Evolutionary conservation across 2,113 vertebrate genomes (phyloP).

Genomic region (Cercocebus atys): DNA sequence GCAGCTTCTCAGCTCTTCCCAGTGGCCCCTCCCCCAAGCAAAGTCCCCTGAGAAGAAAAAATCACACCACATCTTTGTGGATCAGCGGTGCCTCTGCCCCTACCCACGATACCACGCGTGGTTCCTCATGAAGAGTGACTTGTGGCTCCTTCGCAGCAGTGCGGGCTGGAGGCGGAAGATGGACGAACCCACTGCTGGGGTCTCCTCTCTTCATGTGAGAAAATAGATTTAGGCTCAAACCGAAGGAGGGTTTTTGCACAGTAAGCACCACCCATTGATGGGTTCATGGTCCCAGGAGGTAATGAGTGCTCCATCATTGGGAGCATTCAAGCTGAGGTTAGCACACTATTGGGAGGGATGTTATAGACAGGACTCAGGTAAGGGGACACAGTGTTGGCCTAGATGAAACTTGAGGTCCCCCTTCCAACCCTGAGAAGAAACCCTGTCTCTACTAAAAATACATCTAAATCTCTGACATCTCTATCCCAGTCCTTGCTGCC

Average conservation of each 20-base stretch:
- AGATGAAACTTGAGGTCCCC: background rate
- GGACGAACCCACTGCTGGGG: accelerated
- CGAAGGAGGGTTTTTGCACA: background rate
- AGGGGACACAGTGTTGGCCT: no score
- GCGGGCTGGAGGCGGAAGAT: background rate
- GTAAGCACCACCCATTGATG: background rate
- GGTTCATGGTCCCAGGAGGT: accelerated
- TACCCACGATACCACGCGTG: background rate
- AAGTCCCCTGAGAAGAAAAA: background rate
- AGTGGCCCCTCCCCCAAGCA: accelerated
- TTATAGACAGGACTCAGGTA: background rate
- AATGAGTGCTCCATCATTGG: background rate
- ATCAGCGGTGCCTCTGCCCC: background rate
- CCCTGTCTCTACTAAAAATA: no score
- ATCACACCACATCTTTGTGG: accelerated
- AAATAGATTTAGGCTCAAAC: background rate
- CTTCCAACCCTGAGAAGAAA: background rate
- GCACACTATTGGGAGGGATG: background rate
- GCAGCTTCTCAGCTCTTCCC: background rate
- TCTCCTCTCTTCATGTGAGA: background rate
- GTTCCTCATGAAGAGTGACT: background rate
- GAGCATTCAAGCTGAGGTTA: background rate
- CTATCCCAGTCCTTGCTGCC: background rate
- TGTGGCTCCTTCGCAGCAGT: background rate
- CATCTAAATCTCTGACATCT: background rate